phyloP scores from a whole-genome alignment of 2,113 vertebrate species.

The Sphaerodactylus townsendi region DNA sequence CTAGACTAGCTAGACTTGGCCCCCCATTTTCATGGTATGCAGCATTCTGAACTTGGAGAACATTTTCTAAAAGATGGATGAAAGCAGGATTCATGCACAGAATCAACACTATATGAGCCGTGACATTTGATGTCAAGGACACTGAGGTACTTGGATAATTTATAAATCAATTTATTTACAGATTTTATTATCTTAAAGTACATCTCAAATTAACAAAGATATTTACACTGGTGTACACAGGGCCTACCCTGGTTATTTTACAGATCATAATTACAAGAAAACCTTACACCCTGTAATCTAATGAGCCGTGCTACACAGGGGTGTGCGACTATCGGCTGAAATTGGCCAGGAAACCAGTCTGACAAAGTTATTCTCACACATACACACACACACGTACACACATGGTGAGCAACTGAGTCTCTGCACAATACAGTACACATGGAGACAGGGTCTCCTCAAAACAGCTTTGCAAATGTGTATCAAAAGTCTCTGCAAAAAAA shows the following conservation, averaged over 20 bases:
- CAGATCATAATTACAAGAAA: constrained; percentile 79
- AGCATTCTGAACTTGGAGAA: neutral
- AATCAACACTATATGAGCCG: neutral
- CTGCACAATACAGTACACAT: constrained; percentile 72
- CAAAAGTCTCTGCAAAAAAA: constrained; percentile 76
- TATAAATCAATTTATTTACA: constrained; percentile 98
- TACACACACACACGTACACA: constrained; percentile 81
- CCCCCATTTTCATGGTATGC: neutral
- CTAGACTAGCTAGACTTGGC: no score
- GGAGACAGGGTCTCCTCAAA: constrained; percentile 64
- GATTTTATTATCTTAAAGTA: constrained; percentile 85
- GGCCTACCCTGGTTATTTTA: constrained; percentile 83
- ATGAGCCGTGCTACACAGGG: constrained; percentile 71
- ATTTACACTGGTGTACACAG: constrained; percentile 91
- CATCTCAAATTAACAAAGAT: constrained; percentile 89
- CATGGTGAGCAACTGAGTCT: constrained; percentile 80
- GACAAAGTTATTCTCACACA: constrained; percentile 82
- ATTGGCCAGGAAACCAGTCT: constrained; percentile 65
- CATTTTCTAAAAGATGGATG: neutral
- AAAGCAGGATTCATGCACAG: neutral
- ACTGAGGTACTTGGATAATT: constrained; percentile 57
- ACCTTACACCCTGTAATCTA: constrained; percentile 69
- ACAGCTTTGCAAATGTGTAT: constrained; percentile 72
- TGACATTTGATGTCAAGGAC: neutral
- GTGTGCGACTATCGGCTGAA: constrained; percentile 68